Percentiles rank a stretch among this genome's conserved stretches.
Evolutionary conservation across 2,888 invertebrate species (phyloP).

Genomic region (Ectropis crepuscularia): DNA sequence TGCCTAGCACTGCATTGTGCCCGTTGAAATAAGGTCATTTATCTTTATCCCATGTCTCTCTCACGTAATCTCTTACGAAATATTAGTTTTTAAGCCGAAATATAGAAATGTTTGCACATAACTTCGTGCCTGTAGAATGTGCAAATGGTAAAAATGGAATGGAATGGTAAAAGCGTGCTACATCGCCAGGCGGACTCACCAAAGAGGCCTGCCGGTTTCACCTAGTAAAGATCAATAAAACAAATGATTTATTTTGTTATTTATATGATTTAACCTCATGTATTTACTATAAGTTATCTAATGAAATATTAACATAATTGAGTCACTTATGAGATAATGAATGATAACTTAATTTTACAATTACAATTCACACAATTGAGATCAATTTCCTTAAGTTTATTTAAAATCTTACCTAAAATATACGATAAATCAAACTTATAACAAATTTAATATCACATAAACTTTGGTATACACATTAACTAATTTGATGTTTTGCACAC

Average conservation of each 20-base stretch:
- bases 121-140: no score
- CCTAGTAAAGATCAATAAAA: not conserved
- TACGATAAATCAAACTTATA: constrained; percentile 7
- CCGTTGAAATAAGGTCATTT: no score
- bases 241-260: not conserved
- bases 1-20: no score
- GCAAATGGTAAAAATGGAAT: no score
- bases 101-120: no score
- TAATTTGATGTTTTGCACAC: not conserved
- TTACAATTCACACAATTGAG: constrained; percentile 15
- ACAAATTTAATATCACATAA: constrained; percentile 28
- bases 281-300: not conserved
- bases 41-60: no score
- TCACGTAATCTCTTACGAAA: no score
- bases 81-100: no score
- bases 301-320: constrained; percentile 4
- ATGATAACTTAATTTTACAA: constrained; percentile 1
- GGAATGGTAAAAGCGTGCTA: no score
- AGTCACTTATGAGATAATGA: constrained; percentile 2
- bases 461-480: constrained; percentile 30
- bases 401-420: constrained; percentile 4
- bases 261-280: not conserved
- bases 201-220: no score
- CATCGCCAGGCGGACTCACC: no score
- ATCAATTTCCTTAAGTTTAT: constrained; percentile 22